These are phyloP conservation scores for Malurus cyaneus DNA, from an alignment of 2,113 vertebrate genomes.

Conservation along the genomic window DNA sequence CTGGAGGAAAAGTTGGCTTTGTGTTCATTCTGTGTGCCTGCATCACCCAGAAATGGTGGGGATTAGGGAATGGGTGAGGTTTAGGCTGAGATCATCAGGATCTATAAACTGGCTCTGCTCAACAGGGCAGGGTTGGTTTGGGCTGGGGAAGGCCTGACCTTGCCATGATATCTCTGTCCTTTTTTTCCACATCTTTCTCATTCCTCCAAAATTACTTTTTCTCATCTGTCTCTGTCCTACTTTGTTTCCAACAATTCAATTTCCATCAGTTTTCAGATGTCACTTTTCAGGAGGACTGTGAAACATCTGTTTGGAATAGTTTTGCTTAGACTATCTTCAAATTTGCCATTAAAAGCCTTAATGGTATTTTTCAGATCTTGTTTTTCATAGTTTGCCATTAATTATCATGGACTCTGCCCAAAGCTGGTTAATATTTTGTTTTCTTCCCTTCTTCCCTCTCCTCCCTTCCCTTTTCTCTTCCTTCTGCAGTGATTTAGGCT, in stretches of 20 bases:
- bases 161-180: neutral
- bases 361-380: neutral
- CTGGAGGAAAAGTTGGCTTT: neutral
- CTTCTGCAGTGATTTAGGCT: neutral
- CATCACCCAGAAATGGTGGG: neutral
- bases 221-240: neutral
- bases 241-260: neutral
- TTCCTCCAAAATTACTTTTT: neutral
- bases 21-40: neutral
- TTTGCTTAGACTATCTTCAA: neutral
- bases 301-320: neutral
- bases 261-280: neutral
- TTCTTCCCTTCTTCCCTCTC: neutral
- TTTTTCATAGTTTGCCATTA: neutral
- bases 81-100: neutral
- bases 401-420: neutral
- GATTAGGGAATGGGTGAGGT: neutral
- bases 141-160: neutral
- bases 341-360: neutral
- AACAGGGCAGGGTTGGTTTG: accelerated
- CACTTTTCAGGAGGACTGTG: neutral
- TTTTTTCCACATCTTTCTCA: neutral
- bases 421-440: neutral
- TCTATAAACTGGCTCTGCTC: neutral
- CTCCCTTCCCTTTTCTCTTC: neutral